Percentiles rank a stretch among this genome's conserved stretches.
These are phyloP conservation scores for Plutomurus gul DNA, from an alignment of 1,140 invertebrate genomes.

Conservation along the genomic window DNA sequence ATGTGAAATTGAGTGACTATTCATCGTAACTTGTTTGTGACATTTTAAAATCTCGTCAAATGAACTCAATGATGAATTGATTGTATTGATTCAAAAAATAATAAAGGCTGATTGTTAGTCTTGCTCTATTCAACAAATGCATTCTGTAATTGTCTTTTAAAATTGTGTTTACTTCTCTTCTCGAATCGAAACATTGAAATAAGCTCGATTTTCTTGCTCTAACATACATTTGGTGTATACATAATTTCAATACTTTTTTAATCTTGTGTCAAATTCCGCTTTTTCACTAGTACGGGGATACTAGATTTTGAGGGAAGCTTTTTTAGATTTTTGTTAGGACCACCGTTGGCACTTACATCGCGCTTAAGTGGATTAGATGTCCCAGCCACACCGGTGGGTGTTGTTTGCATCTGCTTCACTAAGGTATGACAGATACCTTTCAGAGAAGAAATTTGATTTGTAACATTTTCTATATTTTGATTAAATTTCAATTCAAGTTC, in stretches of 20 bases:
- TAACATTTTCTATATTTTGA: background rate
- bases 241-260: background rate
- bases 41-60: background rate
- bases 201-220: background rate
- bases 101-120: slow-evolving; percentile 5
- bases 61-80: background rate
- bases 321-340: background rate
- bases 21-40: background rate
- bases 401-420: background rate
- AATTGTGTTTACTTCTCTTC: background rate
- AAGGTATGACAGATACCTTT: background rate
- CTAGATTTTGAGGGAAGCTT: background rate
- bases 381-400: no score
- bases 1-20: no score
- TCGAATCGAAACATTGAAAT: background rate
- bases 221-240: background rate
- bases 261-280: background rate
- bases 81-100: background rate
- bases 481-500: background rate
- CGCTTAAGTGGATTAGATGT: background rate
- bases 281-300: background rate
- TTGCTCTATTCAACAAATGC: background rate
- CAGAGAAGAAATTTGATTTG: background rate
- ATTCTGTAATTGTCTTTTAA: background rate
- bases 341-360: background rate